A percentile compares a stretch with the other conserved stretches of the same genome.
Evolutionary conservation across 1,140 invertebrate species (phyloP).

Genomic region (Lepidostoma basale): DNA sequence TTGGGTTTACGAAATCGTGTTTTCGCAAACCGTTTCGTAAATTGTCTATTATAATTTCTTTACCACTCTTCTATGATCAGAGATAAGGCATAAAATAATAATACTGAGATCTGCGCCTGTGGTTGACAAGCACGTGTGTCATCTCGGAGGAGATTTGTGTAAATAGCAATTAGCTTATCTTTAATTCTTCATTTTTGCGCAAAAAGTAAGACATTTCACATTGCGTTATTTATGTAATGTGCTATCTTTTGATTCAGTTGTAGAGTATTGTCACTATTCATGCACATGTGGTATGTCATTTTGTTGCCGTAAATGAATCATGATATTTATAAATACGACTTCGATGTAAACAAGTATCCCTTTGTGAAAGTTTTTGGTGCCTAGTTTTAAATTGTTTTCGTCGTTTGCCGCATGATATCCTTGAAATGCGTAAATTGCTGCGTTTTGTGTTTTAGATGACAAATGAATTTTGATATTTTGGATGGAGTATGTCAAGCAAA

Average conservation of each 20-base stretch:
- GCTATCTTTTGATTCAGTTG: conserved; percentile 1
- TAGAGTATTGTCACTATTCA: background rate
- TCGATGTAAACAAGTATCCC: conserved; percentile 5
- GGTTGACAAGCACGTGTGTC: conserved; percentile 31
- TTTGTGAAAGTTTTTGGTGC: conserved; percentile 1
- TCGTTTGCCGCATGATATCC: background rate
- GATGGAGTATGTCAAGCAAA: conserved; percentile 19
- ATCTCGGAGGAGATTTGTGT: conserved; percentile 8
- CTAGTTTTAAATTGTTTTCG: background rate
- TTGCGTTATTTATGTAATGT: background rate
- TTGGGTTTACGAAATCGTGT: too few relatives aligned
- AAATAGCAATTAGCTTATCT: conserved; percentile 18
- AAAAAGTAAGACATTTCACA: background rate
- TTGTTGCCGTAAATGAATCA: background rate
- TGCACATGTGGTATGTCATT: conserved; percentile 7
- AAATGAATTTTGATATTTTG: conserved; percentile 6
- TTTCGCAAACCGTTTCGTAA: too few relatives aligned
- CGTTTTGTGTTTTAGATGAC: too few relatives aligned
- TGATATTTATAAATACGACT: conserved; percentile 10
- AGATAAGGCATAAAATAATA: too few relatives aligned
- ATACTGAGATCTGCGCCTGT: too few relatives aligned
- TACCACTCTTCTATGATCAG: too few relatives aligned
- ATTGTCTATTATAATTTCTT: too few relatives aligned
- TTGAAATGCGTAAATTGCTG: background rate
- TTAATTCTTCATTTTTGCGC: background rate